Conservation (phyloP, 2,888 invertebrate species). For the Pheosia gnoma region DNA sequence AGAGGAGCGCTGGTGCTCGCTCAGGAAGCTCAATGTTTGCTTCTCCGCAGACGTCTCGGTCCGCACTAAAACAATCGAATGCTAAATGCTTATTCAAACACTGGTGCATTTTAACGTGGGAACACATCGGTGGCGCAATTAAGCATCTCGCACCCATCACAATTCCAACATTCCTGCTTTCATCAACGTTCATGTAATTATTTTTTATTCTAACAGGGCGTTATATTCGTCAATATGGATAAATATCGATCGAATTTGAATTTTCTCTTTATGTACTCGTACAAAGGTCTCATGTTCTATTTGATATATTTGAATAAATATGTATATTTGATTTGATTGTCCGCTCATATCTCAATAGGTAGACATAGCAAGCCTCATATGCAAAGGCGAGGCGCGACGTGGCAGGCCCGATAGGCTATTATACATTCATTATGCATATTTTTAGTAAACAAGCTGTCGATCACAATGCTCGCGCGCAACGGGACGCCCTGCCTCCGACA, state of each 20-base stretch:
- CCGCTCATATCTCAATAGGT: constrained; percentile 40
- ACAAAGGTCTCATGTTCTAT: constrained; percentile 1
- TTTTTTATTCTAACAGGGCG: constrained; percentile 3
- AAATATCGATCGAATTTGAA: neutral
- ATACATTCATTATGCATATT: constrained; percentile 85
- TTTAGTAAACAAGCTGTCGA: constrained; percentile 84
- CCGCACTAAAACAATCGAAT: constrained; percentile 83
- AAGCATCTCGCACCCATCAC: constrained; percentile 63
- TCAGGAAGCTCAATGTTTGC: constrained; percentile 76
- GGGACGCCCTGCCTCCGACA: constrained; percentile 74
- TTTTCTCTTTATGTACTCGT: neutral
- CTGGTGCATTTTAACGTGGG: constrained; percentile 80
- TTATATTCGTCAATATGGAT: neutral
- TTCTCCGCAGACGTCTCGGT: constrained; percentile 74
- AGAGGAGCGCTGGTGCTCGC: constrained; percentile 33
- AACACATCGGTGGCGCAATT: constrained; percentile 78
- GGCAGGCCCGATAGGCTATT: constrained; percentile 70
- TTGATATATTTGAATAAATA: constrained; percentile 7
- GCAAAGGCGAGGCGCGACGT: constrained; percentile 57
- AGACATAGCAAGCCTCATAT: constrained; percentile 47
- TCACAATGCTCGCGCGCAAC: constrained; percentile 79
- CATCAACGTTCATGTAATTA: constrained; percentile 10
- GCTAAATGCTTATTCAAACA: constrained; percentile 81
- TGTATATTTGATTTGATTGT: constrained; percentile 28
- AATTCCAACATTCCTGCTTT: constrained; percentile 54